Percentiles rank a stretch among this genome's conserved stretches.
These are phyloP conservation scores for Orientallactaga sibirica DNA, from an alignment of 2,797 vertebrate species.

Conservation along the genomic window DNA sequence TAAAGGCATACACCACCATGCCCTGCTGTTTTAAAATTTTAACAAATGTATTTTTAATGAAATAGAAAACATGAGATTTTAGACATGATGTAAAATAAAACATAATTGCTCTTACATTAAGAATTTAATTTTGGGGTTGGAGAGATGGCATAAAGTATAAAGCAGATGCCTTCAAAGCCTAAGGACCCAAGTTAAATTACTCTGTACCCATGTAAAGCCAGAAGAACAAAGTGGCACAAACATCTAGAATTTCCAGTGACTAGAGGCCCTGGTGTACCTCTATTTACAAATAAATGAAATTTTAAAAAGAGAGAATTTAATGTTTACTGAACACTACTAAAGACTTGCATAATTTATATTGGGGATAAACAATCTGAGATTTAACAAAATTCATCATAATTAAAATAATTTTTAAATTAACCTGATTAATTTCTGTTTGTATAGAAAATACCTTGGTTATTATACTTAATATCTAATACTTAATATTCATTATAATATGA, in stretches of 20 bases:
- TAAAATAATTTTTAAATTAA: conserved; percentile 25
- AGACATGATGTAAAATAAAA: conserved; percentile 33
- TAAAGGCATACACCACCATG: too few relatives aligned
- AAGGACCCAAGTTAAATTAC: too few relatives aligned
- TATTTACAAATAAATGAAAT: too few relatives aligned
- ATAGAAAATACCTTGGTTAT: not conserved
- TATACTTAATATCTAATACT: not conserved
- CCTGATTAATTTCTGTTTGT: conserved; percentile 25
- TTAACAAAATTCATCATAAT: not conserved
- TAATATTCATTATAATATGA: too few relatives aligned
- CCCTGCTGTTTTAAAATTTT: not conserved
- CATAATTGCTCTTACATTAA: not conserved
- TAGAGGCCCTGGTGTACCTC: too few relatives aligned
- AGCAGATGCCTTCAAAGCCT: too few relatives aligned
- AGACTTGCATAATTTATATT: not conserved
- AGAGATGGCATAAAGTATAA: too few relatives aligned
- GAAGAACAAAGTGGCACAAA: too few relatives aligned
- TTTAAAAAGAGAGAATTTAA: not conserved
- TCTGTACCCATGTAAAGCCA: too few relatives aligned
- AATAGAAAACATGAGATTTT: not conserved
- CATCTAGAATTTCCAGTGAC: too few relatives aligned
- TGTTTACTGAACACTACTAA: not conserved
- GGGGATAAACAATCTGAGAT: not conserved
- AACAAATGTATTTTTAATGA: not conserved
- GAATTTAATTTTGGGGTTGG: too few relatives aligned